Evolutionary conservation across 1,140 invertebrate genomes (phyloP).

Genomic region (Drosophila ironensis): DNA sequence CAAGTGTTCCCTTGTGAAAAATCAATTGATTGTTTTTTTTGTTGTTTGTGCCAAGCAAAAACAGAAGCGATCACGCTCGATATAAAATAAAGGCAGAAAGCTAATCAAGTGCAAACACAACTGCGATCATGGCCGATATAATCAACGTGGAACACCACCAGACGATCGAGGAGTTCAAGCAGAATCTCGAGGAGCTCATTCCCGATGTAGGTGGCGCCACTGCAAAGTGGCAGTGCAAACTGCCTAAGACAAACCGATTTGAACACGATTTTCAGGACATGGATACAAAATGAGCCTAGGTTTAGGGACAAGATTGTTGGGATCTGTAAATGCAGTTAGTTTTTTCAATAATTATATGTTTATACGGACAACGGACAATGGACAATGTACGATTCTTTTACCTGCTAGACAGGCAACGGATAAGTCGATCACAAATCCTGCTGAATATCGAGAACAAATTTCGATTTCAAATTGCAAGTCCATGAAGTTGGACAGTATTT

Average conservation of each 20-base stretch:
- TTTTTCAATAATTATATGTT: too few species aligned
- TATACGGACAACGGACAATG: too few species aligned
- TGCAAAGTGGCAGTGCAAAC: conserved; percentile 5
- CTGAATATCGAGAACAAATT: too few species aligned
- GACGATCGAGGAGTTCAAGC: conserved; percentile 68
- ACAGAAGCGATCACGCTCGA: conserved; percentile 24
- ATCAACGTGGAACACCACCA: conserved; percentile 69
- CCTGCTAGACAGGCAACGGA: too few species aligned
- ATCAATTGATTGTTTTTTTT: conserved; percentile 34
- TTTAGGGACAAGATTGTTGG: not conserved
- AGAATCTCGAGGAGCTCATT: conserved; percentile 67
- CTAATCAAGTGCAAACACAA: conserved; percentile 30
- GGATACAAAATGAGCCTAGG: not conserved
- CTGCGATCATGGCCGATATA: conserved; percentile 71
- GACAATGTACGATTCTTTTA: too few species aligned
- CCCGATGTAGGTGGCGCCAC: conserved; percentile 59
- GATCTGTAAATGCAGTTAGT: too few species aligned
- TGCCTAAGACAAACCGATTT: not conserved
- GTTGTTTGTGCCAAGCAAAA: conserved; percentile 28
- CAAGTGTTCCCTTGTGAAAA: too few species aligned
- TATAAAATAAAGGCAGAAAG: conserved; percentile 29
- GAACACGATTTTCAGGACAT: too few species aligned
- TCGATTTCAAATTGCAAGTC: not conserved
- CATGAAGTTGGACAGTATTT: not conserved
- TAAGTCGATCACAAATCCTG: too few species aligned